Percentiles rank a stretch among this genome's conserved stretches.
Conservation (phyloP, 2,888 invertebrate species). For the Acronicta psi region DNA sequence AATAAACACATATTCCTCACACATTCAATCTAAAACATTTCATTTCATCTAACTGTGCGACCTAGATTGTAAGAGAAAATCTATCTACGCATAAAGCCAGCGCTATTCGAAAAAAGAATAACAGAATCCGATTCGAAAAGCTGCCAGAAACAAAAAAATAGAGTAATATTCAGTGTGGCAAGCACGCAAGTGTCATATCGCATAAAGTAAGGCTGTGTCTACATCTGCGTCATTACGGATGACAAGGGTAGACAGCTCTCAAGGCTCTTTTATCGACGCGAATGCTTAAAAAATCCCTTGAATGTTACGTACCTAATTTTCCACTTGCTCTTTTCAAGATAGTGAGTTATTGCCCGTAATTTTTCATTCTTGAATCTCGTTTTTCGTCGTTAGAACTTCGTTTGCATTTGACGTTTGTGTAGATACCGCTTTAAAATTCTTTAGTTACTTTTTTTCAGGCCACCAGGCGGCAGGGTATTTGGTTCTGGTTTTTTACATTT, state of each 20-base stretch:
- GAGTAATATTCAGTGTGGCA: slow-evolving; percentile 31
- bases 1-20: no score
- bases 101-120: slow-evolving; percentile 33
- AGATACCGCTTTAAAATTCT: slow-evolving; percentile 50
- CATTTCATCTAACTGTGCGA: no score
- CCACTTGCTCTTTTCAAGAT: slow-evolving; percentile 66
- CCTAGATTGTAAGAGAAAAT: not conserved
- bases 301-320: slow-evolving; percentile 69
- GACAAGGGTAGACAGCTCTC: slow-evolving; percentile 56
- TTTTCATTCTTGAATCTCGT: slow-evolving; percentile 68
- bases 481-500: no score
- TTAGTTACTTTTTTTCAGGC: slow-evolving; percentile 21
- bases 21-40: no score
- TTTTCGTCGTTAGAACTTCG: slow-evolving; percentile 58
- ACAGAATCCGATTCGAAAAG: slow-evolving; percentile 18
- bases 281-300: slow-evolving; percentile 70
- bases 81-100: not conserved
- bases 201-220: slow-evolving; percentile 46
- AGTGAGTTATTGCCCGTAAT: slow-evolving; percentile 70
- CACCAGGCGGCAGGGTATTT: no score
- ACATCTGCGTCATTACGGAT: slow-evolving; percentile 54
- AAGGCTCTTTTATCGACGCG: slow-evolving; percentile 61
- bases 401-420: slow-evolving; percentile 51
- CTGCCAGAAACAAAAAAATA: slow-evolving; percentile 38
- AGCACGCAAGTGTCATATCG: slow-evolving; percentile 40